Conservation (phyloP, 2,888 invertebrate genomes). For the Heteromyza rotundicornis region DNA sequence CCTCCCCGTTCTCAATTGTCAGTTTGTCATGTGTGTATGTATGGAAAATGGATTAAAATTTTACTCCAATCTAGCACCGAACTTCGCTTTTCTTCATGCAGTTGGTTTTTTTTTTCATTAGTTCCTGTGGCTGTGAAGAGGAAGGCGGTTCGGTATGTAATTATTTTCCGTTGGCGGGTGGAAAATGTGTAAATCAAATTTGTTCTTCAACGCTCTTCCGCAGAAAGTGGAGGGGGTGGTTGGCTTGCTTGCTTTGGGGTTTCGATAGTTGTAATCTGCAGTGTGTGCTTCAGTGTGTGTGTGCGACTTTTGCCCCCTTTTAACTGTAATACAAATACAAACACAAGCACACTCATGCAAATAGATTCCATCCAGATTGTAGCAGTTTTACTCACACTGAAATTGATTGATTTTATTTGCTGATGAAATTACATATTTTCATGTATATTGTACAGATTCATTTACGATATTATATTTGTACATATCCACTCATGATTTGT, state of each 20-base stretch:
- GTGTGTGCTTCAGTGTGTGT: too few species aligned
- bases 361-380: slow-evolving; percentile 49
- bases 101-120: not conserved
- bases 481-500: too few species aligned
- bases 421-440: not conserved
- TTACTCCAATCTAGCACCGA: too few species aligned
- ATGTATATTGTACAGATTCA: too few species aligned
- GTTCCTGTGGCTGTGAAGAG: not conserved
- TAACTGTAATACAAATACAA: too few species aligned
- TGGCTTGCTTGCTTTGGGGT: not conserved
- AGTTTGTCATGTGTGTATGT: slow-evolving; percentile 23
- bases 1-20: slow-evolving; percentile 3
- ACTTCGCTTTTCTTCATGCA: too few species aligned
- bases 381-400: slow-evolving; percentile 27
- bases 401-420: slow-evolving; percentile 56
- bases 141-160: not conserved
- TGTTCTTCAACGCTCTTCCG: too few species aligned
- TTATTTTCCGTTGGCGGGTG: not conserved
- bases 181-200: slow-evolving; percentile 5
- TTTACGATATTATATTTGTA: too few species aligned
- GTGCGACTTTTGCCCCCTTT: too few species aligned
- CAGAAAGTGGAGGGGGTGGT: not conserved
- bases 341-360: slow-evolving; percentile 41
- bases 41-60: slow-evolving; percentile 25
- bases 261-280: too few species aligned